A percentile compares a stretch with the other conserved stretches of the same genome.
Evolutionary conservation across 2,888 invertebrate species (phyloP).

Genomic region (Penaeus monodon): DNA sequence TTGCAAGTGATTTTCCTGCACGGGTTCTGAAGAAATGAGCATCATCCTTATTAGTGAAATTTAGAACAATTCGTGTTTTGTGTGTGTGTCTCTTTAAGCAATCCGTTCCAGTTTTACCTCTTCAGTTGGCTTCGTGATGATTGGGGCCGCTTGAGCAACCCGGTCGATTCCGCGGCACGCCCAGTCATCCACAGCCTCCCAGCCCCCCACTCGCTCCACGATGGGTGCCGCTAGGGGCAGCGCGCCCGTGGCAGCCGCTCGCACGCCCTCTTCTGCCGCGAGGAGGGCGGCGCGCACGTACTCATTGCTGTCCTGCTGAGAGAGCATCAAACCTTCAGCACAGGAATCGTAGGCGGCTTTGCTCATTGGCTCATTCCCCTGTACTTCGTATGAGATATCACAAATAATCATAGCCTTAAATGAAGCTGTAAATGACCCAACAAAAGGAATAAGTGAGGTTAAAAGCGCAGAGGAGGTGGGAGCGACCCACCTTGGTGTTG

Average conservation of each 20-base stretch:
- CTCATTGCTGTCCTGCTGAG: conserved; percentile 29
- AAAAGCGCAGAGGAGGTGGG: no score
- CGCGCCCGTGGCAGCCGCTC: conserved; percentile 33
- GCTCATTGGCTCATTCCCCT: neutral
- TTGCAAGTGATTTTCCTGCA: no score
- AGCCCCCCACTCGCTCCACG: conserved; percentile 45
- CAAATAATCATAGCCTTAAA: no score
- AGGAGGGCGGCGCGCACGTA: conserved; percentile 38
- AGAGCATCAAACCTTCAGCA: neutral
- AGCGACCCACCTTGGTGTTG: conserved; percentile 30
- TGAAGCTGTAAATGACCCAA: no score
- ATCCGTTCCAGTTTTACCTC: conserved; percentile 19
- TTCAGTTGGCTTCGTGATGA: conserved; percentile 36
- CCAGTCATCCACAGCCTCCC: conserved; percentile 45
- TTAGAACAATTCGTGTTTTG: no score
- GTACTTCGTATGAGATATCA: neutral
- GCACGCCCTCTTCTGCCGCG: conserved; percentile 38
- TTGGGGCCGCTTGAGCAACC: conserved; percentile 37
- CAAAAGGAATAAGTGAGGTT: no score
- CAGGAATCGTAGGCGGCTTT: neutral
- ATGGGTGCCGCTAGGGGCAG: conserved; percentile 46
- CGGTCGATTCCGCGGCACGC: conserved; percentile 48
- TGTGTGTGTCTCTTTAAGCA: no score
- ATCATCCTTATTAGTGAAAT: no score
- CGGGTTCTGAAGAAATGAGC: no score